Conservation (phyloP, 2,888 invertebrate genomes). For the Macrosiphum euphorbiae region DNA sequence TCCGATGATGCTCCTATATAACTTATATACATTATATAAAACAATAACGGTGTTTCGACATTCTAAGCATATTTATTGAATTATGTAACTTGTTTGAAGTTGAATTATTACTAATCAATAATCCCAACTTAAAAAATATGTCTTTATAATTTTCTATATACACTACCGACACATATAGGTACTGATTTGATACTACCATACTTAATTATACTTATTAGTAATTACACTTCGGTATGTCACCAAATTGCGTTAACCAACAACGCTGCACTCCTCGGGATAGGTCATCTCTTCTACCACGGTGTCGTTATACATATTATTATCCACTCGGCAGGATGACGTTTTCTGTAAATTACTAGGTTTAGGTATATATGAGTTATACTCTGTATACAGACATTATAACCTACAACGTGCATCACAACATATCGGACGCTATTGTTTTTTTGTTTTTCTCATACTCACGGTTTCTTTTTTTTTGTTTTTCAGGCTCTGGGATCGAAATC, state of each 20-base stretch:
- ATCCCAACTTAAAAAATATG: neutral
- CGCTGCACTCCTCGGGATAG: neutral
- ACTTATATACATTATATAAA: neutral
- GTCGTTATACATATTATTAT: neutral
- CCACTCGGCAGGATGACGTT: neutral
- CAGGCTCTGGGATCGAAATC: conserved; percentile 64
- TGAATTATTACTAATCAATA: neutral
- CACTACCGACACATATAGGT: neutral
- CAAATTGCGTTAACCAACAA: neutral
- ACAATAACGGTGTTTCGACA: neutral
- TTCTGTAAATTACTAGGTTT: neutral
- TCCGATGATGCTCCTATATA: neutral
- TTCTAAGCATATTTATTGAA: neutral
- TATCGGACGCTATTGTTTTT: neutral
- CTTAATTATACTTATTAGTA: neutral
- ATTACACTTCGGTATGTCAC: neutral
- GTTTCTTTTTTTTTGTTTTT: conserved; percentile 13
- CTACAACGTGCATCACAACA: too few relatives aligned
- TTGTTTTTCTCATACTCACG: neutral
- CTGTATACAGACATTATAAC: neutral
- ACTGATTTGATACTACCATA: neutral
- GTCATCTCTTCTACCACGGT: neutral
- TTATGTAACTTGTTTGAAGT: neutral
- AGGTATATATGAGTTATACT: neutral
- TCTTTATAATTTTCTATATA: neutral